Conservation (phyloP, 2,113 vertebrate species). For the Dolichotis patagonum region DNA sequence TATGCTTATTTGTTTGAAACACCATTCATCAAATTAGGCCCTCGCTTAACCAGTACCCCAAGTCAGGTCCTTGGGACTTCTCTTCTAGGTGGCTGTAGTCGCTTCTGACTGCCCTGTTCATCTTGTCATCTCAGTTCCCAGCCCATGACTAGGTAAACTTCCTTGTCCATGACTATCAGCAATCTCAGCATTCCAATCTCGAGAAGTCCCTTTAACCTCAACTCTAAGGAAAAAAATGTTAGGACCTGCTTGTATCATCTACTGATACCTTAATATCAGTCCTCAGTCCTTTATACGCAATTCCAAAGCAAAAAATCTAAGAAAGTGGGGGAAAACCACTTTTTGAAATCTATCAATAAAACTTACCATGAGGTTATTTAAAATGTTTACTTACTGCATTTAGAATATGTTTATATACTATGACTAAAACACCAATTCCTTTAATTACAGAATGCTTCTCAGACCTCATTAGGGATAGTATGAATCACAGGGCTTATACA, state of each 20-base stretch:
- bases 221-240: neutral
- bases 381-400: conserved; percentile 20
- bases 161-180: no score
- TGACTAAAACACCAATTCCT: conserved; percentile 22
- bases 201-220: neutral
- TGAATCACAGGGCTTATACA: neutral
- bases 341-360: neutral
- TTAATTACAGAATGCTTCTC: neutral
- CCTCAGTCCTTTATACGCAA: neutral
- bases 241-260: neutral
- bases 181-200: neutral
- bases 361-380: neutral
- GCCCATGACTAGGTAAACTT: neutral
- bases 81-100: neutral
- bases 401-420: conserved; percentile 21
- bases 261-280: neutral
- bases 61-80: neutral
- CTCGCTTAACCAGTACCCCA: no score
- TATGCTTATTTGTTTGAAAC: neutral
- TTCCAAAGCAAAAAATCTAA: conserved; percentile 42
- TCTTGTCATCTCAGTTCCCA: neutral
- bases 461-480: neutral
- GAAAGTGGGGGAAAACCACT: neutral
- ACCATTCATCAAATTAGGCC: neutral
- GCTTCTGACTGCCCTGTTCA: neutral